Evolutionary conservation across 2,797 vertebrate genomes (phyloP), one percentile per base, ranked within the genome.

Genomic region (Anableps anableps): DNA sequence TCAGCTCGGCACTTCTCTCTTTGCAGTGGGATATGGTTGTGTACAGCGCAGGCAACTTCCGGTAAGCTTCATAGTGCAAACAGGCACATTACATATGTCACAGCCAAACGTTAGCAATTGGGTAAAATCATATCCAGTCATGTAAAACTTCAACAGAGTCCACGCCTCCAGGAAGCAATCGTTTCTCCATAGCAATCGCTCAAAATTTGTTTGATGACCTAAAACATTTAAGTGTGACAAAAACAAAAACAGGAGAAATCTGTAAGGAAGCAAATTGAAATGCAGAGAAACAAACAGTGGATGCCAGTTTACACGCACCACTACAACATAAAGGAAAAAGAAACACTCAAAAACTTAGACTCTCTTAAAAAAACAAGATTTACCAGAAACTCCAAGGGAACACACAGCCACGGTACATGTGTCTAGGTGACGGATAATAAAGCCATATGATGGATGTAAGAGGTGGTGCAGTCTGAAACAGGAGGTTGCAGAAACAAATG

Each of bases 401-500:
- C 74, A 60, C 77, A 74, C 80, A 88, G 74, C 36, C 50, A 78
- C 14, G 60, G 71, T 62, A 72, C 74, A 83, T 58, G 58, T 77
- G 80, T 80, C 82, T 71, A 79, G 88, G 45, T 79, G 77, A 80
- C 76, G 71, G 82, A 83, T 83, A 72, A 80, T 23, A 50, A 71
- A 75, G 51, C 36, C 70, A 45, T n/a, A 41, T 68, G 47, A 68
- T 72, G 71, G 76, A 68, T 74, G 79, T 51, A 71, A 72, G 58
- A 68, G 76, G 50, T 72, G 75, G 34, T 78, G 66, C 43, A 58
- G 72, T 77, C 82, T 82, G 66, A 26, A 50, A 80, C 74, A 36
- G n/a, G 72, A 64, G 73, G 70, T 88, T 86, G 89, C 90, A 93
- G 75, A 94, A 88, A 90, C 83, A 76, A 85, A 92, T 93, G 86